These are phyloP conservation scores for Venturia canescens DNA, from an alignment of 1,140 invertebrate species.

Conservation along the genomic window DNA sequence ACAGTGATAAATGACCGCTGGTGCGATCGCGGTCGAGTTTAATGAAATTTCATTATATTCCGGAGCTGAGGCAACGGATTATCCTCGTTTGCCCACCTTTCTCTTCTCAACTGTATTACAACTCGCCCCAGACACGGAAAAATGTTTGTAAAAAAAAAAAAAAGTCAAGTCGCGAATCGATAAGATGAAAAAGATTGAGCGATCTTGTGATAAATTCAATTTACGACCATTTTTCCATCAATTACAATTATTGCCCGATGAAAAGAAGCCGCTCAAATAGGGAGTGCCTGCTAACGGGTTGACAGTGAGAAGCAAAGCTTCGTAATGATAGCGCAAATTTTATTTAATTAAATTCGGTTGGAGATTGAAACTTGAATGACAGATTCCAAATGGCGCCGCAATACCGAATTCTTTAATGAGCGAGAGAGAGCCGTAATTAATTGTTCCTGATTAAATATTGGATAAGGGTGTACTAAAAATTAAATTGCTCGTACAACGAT, in stretches of 20 bases:
- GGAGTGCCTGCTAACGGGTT: not conserved
- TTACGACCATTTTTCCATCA: not conserved
- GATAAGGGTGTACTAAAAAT: too few relatives aligned
- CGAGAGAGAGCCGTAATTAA: too few relatives aligned
- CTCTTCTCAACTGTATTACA: not conserved
- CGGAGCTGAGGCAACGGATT: not conserved
- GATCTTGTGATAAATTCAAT: too few relatives aligned
- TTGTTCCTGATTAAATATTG: too few relatives aligned
- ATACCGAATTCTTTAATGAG: too few relatives aligned
- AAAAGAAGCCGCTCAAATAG: not conserved
- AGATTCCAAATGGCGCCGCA: too few relatives aligned
- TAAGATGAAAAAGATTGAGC: not conserved
- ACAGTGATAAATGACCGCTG: constrained; percentile 5
- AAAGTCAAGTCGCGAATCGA: not conserved
- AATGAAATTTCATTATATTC: constrained; percentile 23
- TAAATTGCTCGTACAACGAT: too few relatives aligned
- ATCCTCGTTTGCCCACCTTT: not conserved
- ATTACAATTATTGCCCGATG: not conserved
- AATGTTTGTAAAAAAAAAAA: not conserved
- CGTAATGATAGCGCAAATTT: not conserved
- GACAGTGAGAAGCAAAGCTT: not conserved
- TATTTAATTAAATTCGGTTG: too few relatives aligned
- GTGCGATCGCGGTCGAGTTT: not conserved
- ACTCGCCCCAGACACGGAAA: not conserved
- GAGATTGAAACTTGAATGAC: too few relatives aligned